Evolutionary conservation across 2,888 invertebrate genomes (phyloP), one percentile per base, ranked within the genome.

Genomic region (Catocala sponsa): DNA sequence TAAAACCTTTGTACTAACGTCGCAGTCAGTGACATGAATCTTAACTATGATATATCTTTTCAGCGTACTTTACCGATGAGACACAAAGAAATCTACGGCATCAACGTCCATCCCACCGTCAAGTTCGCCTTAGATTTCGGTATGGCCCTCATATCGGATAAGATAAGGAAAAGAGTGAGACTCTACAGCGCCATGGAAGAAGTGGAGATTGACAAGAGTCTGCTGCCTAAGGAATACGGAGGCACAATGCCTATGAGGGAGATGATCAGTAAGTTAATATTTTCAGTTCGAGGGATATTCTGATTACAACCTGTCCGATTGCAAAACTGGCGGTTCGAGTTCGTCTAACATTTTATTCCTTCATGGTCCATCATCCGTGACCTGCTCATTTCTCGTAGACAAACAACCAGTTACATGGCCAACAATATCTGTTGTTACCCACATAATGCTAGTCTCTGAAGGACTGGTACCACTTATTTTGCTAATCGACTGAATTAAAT

Each of bases 211-310:
- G 96, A 97, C 71, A 91, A 94, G 67, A 95, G 89, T 58, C 91
- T 97, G 70, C 86, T 98, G 57, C 98, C 98, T 0, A 96, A 96
- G 76, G 98, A 98, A 82, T 98, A 98, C 79, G 98, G 98, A 5
- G 98, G 98, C 7, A 95, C 92, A n/a, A 96, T 97, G 91, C 97
- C 97, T 0, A 96, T 98, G 96, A 95, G 95, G 52, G 96, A 97
- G 83, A 97, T 98, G 97, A 97, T 98, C 70, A 96, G 97, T 97
- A 83, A 94, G 85, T 74, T 32, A 33, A 48, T 35, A 41, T 41
- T 25, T 9, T 48, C 2, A 5, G 11, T 48, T 4, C 4, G 15
- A 15, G 15, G 15, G 15, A 25, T 25, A 25, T 25, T 2, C 25
- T 25, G 25, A 25, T 25, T 25, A 25, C 25, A 25, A 25, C 25